Evolutionary conservation across 2,797 vertebrate species (phyloP), one percentile per base, ranked within the genome.

Genomic region (Enteromius thamalakanensis): DNA sequence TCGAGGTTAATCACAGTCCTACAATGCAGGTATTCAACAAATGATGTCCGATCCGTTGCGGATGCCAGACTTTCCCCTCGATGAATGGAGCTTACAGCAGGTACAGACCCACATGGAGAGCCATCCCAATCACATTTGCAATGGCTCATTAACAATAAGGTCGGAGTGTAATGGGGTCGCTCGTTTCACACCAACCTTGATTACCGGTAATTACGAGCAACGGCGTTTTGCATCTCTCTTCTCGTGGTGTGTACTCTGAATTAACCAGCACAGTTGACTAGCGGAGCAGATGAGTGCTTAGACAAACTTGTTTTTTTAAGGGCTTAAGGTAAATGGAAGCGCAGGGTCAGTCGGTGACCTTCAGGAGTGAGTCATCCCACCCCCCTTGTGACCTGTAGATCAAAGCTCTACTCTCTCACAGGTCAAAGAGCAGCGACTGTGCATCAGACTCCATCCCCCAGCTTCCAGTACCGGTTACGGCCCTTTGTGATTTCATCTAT

Each of bases 141-240:
- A 88, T 82, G 87, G 84, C 87, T 88, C 87, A 87, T 88, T 88
- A 88, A 84, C 87, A 84, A 85, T 69, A 80, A 68, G 87, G 87
- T 84, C 82, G 45, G 84, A 88, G 87, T 88, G 86, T 88, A 88
- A 88, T 88, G 80, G 80, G 86, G 86, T 88, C 67, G 34, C 34
- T 75, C 79, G 82, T 85, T 86, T 87, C 87, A 88, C 84, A 88
- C 87, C 81, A 87, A 86, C 84, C 82, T 87, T 88, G 87, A 88
- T 88, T 88, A 88, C 65, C 37, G 45, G 58, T 84, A 85, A 88
- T 88, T 87, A 88, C 72, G 62, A 82, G 82, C 82, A 80, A 79
- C 81, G 55, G 86, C 83, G 86, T 88, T 84, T 68, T 49, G 85
- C 85, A 77, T 49, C 47, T 70, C 64, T 58, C 19, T 47, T 49